These are phyloP conservation scores for Pharmacophagus antenor DNA, from an alignment of 2,888 invertebrate species.

Conservation along the genomic window DNA sequence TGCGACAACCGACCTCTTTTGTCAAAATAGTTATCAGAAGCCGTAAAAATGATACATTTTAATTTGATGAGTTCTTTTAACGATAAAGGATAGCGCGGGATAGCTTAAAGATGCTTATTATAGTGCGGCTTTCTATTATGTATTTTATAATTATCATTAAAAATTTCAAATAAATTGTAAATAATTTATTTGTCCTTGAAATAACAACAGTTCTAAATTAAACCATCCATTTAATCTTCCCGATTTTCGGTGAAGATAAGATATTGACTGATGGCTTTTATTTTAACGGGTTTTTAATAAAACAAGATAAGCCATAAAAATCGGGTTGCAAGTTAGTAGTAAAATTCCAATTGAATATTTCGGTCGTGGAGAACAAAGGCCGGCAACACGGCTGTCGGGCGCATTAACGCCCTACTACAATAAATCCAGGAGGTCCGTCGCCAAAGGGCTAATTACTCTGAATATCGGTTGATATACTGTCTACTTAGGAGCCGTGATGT, in stretches of 20 bases:
- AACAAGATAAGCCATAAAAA: conserved; percentile 10
- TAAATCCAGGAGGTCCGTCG: conserved; percentile 78
- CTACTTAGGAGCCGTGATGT: conserved; percentile 78
- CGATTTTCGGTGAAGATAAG: conserved; percentile 14
- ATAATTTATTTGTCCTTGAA: conserved; percentile 25
- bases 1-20: conserved; percentile 62
- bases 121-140: conserved; percentile 14
- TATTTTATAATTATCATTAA: conserved; percentile 20
- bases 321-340: conserved; percentile 31
- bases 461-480: conserved; percentile 79
- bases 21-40: conserved; percentile 53
- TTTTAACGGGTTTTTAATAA: conserved; percentile 12
- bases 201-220: conserved; percentile 10
- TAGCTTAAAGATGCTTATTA: conserved; percentile 19
- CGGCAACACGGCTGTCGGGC: conserved; percentile 74
- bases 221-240: conserved; percentile 16
- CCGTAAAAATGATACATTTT: conserved; percentile 36
- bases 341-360: conserved; percentile 72
- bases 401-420: conserved; percentile 76
- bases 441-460: conserved; percentile 79
- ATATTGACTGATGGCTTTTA: conserved; percentile 23
- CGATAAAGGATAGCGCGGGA: conserved; percentile 29
- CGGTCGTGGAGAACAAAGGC: conserved; percentile 70
- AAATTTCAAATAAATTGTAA: conserved; percentile 25
- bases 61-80: conserved; percentile 36